Evolutionary conservation across 2,888 invertebrate species (phyloP).

Genomic region (Oscheius sp.): DNA sequence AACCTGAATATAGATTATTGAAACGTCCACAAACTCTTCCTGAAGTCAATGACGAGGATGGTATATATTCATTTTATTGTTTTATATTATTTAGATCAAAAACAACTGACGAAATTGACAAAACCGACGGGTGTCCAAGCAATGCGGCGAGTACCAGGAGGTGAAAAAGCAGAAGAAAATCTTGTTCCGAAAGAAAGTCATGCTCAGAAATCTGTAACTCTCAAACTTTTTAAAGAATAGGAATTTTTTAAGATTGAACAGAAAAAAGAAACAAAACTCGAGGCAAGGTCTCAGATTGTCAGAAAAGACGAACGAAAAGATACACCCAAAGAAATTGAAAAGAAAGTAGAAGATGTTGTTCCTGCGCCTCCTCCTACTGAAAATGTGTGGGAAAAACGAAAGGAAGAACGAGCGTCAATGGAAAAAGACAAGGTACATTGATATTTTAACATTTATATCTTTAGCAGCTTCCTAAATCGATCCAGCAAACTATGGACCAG

Average conservation of each 20-base stretch:
- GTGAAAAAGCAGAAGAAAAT: background rate
- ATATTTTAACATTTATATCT: too few relatives aligned
- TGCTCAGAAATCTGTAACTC: background rate
- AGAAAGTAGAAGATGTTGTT: constrained; percentile 36
- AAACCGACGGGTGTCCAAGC: constrained; percentile 41
- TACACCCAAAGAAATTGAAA: constrained; percentile 20
- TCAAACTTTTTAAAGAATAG: background rate
- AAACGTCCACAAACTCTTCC: constrained; percentile 45
- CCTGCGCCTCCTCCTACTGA: constrained; percentile 48
- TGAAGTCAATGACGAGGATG: constrained; percentile 54
- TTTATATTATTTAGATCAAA: constrained; percentile 39
- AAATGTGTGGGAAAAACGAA: constrained; percentile 68
- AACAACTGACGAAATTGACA: constrained; percentile 54
- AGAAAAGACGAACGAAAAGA: constrained; percentile 8
- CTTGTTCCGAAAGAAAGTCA: background rate
- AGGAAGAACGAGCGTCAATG: constrained; percentile 59
- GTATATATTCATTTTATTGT: constrained; percentile 26
- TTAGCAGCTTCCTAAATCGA: constrained; percentile 26
- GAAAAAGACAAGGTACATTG: constrained; percentile 57
- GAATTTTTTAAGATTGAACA: background rate
- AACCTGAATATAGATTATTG: constrained; percentile 37
- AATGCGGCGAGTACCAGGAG: constrained; percentile 37
- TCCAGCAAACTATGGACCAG: constrained; percentile 52
- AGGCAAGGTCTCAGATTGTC: background rate
- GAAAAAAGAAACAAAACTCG: background rate